Evolutionary conservation across 2,888 invertebrate species (phyloP).

Genomic region (Melangyna quadrimaculata): DNA sequence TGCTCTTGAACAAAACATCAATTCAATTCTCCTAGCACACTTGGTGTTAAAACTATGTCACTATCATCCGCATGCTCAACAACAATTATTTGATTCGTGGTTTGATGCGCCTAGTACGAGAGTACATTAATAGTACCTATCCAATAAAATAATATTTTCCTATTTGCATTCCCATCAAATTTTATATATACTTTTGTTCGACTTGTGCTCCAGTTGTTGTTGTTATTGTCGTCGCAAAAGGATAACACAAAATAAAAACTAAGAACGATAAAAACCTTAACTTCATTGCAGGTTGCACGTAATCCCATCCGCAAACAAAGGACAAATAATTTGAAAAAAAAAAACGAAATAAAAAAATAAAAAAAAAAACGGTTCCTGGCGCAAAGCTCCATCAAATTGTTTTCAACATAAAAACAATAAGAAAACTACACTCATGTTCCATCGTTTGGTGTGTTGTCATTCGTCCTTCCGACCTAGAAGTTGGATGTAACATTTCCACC

Average conservation of each 20-base stretch:
- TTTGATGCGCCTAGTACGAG: constrained; percentile 51
- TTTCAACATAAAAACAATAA: constrained; percentile 67
- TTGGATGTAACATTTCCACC: constrained; percentile 18
- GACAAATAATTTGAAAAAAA: constrained; percentile 28
- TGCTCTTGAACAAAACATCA: not conserved
- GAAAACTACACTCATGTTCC: constrained; percentile 22
- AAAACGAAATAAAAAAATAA: not conserved
- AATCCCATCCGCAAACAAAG: constrained; percentile 64
- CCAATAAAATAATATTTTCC: constrained; percentile 32
- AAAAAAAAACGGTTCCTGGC: constrained; percentile 44
- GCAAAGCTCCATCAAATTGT: constrained; percentile 68
- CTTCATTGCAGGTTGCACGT: constrained; percentile 66
- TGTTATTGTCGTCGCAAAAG: not conserved
- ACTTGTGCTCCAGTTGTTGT: constrained; percentile 32
- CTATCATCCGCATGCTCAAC: constrained; percentile 36
- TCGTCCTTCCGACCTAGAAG: constrained; percentile 12
- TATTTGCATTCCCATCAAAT: constrained; percentile 59
- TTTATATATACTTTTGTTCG: constrained; percentile 21
- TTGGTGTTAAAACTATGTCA: constrained; percentile 8
- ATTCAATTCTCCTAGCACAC: not conserved
- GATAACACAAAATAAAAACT: constrained; percentile 7
- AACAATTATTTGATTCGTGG: constrained; percentile 48
- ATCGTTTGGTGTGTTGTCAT: constrained; percentile 2
- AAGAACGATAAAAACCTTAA: constrained; percentile 21
- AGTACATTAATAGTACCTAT: not conserved